These are phyloP conservation scores for Oreochromis grahami DNA, from an alignment of 2,797 vertebrate genomes.

Conservation along the genomic window DNA sequence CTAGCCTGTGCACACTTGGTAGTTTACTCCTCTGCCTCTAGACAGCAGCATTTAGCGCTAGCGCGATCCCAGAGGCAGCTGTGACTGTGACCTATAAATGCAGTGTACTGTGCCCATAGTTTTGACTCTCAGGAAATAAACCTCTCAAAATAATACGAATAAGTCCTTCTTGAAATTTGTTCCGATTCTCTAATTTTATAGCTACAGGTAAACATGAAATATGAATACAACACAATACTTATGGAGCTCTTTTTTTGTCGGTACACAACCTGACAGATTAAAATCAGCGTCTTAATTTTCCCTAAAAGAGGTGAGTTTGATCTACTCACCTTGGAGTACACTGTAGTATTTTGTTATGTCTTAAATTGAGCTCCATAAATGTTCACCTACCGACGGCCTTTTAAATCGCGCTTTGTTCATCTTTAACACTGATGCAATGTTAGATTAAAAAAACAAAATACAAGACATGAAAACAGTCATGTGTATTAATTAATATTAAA, in stretches of 20 bases:
- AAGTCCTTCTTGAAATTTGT: background rate
- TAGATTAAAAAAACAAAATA: background rate
- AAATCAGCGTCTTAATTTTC: background rate
- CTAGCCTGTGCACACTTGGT: background rate
- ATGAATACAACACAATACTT: fast-evolving
- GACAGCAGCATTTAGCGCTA: background rate
- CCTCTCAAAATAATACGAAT: background rate
- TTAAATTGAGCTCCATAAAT: background rate
- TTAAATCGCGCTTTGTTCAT: background rate
- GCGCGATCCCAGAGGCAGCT: conserved; percentile 29
- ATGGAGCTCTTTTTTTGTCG: background rate
- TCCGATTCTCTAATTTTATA: background rate
- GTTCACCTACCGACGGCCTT: background rate
- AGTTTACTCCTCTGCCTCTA: conserved; percentile 14
- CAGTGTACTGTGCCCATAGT: fast-evolving
- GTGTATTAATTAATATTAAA: background rate
- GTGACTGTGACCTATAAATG: background rate
- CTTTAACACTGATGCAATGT: background rate
- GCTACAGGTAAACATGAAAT: background rate
- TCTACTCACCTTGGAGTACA: background rate
- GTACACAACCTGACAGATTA: background rate
- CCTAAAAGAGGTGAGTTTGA: background rate
- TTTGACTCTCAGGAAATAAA: conserved; percentile 4
- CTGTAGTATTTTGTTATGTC: background rate
- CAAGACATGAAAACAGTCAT: background rate